A percentile compares a stretch with the other conserved stretches of the same genome.
These are phyloP conservation scores for Cheilinus undulatus DNA, from an alignment of 2,113 vertebrate genomes.

Conservation along the genomic window DNA sequence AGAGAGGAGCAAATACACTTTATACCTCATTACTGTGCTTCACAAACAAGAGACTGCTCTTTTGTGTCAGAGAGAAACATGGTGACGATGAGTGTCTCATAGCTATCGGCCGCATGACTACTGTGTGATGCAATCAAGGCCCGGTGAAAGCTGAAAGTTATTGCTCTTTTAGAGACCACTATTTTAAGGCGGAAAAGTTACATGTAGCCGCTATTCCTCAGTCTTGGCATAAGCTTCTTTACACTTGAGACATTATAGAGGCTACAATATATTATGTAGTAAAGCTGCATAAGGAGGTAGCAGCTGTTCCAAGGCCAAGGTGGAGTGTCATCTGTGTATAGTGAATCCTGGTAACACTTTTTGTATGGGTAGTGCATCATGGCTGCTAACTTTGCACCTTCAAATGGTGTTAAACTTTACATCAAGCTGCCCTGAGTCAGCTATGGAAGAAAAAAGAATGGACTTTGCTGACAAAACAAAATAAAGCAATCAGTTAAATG, in stretches of 20 bases:
- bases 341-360: slow-evolving; percentile 25
- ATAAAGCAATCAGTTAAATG: not conserved
- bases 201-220: too few species aligned
- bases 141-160: too few species aligned
- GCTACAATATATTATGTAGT: slow-evolving; percentile 1
- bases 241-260: not conserved
- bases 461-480: not conserved
- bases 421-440: not conserved
- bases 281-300: not conserved
- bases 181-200: too few species aligned
- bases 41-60: too few species aligned
- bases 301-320: slow-evolving; percentile 16
- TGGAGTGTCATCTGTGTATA: slow-evolving; percentile 36
- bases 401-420: slow-evolving; percentile 17
- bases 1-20: too few species aligned
- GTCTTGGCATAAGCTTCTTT: not conserved
- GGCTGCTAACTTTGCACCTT: slow-evolving; percentile 49
- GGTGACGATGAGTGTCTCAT: too few species aligned
- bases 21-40: too few species aligned
- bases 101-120: too few species aligned
- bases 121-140: too few species aligned
- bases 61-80: too few species aligned
- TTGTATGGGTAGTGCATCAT: slow-evolving; percentile 23
- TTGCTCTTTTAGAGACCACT: too few species aligned
- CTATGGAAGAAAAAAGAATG: not conserved